Conservation (phyloP, 2,113 vertebrate genomes). For the Aviceda subcristata region DNA sequence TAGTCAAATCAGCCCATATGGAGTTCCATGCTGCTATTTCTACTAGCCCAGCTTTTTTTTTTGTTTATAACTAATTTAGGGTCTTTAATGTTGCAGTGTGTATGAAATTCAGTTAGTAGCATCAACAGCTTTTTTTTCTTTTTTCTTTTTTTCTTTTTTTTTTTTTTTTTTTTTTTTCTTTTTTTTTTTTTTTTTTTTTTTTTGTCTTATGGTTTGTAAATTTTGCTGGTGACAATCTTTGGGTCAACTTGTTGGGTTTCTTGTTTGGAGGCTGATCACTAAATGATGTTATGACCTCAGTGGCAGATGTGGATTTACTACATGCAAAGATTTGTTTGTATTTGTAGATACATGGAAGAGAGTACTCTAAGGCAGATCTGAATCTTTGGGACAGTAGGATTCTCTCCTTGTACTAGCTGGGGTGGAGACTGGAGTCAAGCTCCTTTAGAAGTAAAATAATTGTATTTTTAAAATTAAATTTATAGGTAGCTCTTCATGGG, state of each 20-base stretch:
- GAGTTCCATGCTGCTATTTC: not conserved
- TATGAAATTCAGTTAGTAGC: not conserved
- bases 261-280: not conserved
- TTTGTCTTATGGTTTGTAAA: not conserved
- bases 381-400: not conserved
- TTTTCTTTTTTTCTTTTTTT: no score
- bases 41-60: not conserved
- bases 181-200: not conserved
- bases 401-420: not conserved
- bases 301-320: not conserved
- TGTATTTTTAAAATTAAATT: not conserved
- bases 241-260: not conserved
- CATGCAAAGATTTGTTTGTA: not conserved
- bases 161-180: not conserved
- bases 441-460: not conserved
- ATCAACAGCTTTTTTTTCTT: not conserved
- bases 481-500: not conserved
- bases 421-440: not conserved
- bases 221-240: not conserved
- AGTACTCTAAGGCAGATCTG: not conserved
- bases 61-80: not conserved
- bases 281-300: no score
- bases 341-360: not conserved
- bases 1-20: not conserved
- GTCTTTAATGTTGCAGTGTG: not conserved